Conservation (phyloP, 1,140 invertebrate species). For the Heliconius eleuchia region DNA sequence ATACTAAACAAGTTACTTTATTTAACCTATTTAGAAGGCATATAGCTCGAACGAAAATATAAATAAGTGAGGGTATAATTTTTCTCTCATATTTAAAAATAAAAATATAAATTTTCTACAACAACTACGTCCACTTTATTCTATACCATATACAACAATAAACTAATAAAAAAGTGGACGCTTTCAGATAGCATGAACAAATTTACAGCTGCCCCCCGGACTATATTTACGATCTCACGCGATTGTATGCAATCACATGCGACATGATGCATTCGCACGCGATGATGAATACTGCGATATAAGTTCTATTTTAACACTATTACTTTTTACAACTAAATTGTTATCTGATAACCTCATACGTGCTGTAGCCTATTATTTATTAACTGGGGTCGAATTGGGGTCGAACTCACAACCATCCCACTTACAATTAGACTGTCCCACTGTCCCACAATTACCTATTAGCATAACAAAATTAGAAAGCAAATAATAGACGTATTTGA, state of each 20-base stretch:
- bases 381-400: no score
- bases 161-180: constrained; percentile 9
- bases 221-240: constrained; percentile 12
- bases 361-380: background rate
- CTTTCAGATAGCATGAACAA: constrained; percentile 9
- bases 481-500: background rate
- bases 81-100: no score
- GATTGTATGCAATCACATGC: constrained; percentile 17
- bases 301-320: background rate
- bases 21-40: no score
- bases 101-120: background rate
- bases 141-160: background rate
- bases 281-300: constrained; percentile 4
- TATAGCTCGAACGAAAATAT: background rate
- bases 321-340: constrained; percentile 17
- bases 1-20: no score
- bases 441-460: no score
- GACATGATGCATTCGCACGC: constrained; percentile 12
- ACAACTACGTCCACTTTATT: background rate
- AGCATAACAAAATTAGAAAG: background rate
- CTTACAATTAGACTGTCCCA: no score
- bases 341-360: background rate
- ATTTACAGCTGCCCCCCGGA: constrained; percentile 5
- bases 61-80: background rate
- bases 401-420: no score